A percentile compares a stretch with the other conserved stretches of the same genome.
Conservation (phyloP, 64 coral and sea anemone genomes). For the Hydrozoanthus tunicans region DNA sequence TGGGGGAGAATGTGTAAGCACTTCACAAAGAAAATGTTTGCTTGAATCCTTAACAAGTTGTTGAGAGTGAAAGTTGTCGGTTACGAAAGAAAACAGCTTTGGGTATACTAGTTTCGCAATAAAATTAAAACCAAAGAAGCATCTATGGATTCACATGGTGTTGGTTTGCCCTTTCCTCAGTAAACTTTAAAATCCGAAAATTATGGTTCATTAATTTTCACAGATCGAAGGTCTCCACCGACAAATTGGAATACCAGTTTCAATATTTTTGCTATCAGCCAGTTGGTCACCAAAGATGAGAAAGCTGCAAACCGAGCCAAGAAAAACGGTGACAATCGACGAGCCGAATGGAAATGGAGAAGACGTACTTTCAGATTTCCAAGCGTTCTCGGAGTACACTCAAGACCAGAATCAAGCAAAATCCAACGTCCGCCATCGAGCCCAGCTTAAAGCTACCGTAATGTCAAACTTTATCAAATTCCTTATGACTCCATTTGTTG, state of each 20-base stretch:
- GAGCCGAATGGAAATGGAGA: neutral
- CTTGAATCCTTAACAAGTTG: too few relatives aligned
- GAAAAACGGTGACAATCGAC: neutral
- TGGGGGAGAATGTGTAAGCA: too few relatives aligned
- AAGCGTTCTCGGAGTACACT: neutral
- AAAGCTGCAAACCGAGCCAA: constrained; percentile 28
- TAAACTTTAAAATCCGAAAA: neutral
- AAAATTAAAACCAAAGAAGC: too few relatives aligned
- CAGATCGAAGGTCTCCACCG: constrained; percentile 24
- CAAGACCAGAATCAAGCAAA: neutral
- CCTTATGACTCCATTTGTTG: constrained; percentile 43
- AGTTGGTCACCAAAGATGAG: constrained; percentile 51
- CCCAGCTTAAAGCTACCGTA: constrained; percentile 32
- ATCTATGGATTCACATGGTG: too few relatives aligned
- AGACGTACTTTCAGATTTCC: constrained; percentile 34
- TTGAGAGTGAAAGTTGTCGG: too few relatives aligned
- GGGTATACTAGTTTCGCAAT: too few relatives aligned
- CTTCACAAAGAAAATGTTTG: too few relatives aligned
- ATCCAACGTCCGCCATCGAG: neutral
- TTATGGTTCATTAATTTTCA: neutral
- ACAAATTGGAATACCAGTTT: constrained; percentile 19
- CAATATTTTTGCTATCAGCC: constrained; percentile 36
- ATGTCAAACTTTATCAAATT: constrained; percentile 53
- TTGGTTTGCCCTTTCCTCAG: too few relatives aligned
- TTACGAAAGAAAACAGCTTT: too few relatives aligned